Percentiles rank a stretch among this genome's conserved stretches.
These are phyloP conservation scores for Agelas oroides DNA, from an alignment of 37 sponge, comb jelly and placozoan species.

Conservation along the genomic window DNA sequence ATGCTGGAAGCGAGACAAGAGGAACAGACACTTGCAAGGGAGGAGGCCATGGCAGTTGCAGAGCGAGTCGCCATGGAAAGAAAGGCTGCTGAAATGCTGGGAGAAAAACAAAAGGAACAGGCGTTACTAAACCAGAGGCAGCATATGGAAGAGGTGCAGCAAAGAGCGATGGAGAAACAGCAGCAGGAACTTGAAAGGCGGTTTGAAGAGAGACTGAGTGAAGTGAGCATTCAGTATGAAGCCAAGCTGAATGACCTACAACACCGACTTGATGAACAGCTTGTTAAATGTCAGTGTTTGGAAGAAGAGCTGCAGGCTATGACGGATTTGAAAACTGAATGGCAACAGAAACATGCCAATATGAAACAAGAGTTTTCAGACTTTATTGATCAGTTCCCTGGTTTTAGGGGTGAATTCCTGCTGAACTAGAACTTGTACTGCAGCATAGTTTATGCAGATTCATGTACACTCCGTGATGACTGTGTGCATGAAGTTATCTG, in stretches of 20 bases:
- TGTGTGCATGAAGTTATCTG: not conserved
- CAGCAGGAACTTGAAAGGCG: not conserved
- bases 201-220: not conserved
- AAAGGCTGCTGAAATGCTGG: not conserved
- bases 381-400: constrained; percentile 72
- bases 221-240: too few relatives aligned
- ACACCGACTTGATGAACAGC: constrained; percentile 14
- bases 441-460: not conserved
- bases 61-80: constrained; percentile 16
- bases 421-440: constrained; percentile 32
- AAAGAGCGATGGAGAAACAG: constrained; percentile 11
- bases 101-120: constrained; percentile 25
- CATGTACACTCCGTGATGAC: not conserved
- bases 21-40: constrained; percentile 43
- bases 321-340: constrained; percentile 8
- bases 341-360: constrained; percentile 38
- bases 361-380: constrained; percentile 69
- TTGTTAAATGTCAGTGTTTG: not conserved
- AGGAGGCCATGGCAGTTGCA: constrained; percentile 35
- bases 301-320: constrained; percentile 18
- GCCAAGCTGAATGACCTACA: constrained; percentile 18
- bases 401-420: constrained; percentile 57
- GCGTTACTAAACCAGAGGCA: constrained; percentile 39
- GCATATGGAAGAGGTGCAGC: constrained; percentile 3
- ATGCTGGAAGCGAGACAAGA: constrained; percentile 44